Base-by-base conservation (phyloP, 2,797 vertebrate species). In the Euthynnus affinis region DNA sequence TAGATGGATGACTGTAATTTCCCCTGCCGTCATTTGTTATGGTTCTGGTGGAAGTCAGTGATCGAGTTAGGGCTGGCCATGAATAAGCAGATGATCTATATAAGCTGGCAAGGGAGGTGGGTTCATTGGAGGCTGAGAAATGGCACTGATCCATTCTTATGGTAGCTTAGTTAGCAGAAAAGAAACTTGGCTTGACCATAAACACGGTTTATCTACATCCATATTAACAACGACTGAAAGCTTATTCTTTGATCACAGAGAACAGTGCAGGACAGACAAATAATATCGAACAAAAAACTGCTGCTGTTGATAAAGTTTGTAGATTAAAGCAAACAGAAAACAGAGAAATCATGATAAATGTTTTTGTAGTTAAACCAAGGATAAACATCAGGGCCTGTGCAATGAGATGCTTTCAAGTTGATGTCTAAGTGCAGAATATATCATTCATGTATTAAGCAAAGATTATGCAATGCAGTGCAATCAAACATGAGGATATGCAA, bases 1-100 rank as follows among this genome's bases (percentile, higher is more conserved):
- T 15, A 77, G 89, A 92, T 80, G 0, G 89, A 95, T 90, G 89
- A 92, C 90, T 90, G 93, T 92, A 94, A 96, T 96, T 94, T 95
- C 82, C 84, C 63, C 74, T 84, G 84, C 84, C 92, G 90, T 94
- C 91, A 93, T 95, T 92, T 87, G 90, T 93, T 93, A 76, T 71
- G 67, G 87, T 87, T 87, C 88, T 92, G 89, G 86, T 90, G 87
- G 90, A 95, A 90, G 86, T 86, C 86, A 85, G 90, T 92, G 91
- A 95, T 94, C 81, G 80, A 92, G 94, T 94, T 88, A 95, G 86
- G 60, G 78, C 71, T 63, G 73, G 82, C 69, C 57, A 70, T 90
- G 87, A 94, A 93, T 90, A 89, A 93, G 87, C 80, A 87, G 88
- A 81, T 85, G 78, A 91, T 92, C 83, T 89, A 90, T 85, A 86